These are phyloP conservation scores for Lordiphosa stackelbergi DNA, from an alignment of 1,140 invertebrate genomes.

Conservation along the genomic window DNA sequence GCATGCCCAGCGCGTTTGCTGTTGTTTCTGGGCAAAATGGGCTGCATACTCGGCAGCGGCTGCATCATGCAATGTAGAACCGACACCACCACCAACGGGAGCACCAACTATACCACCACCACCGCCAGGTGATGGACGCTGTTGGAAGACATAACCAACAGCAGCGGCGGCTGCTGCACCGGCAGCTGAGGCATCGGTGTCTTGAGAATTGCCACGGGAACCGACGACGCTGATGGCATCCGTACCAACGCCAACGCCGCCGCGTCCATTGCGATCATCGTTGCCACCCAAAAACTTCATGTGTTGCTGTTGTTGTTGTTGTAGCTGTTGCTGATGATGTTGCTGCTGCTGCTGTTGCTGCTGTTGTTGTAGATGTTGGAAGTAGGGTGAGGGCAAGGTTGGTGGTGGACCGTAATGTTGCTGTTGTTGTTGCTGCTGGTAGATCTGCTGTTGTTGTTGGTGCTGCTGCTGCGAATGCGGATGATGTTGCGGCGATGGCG, in stretches of 20 bases:
- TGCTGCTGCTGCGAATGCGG: constrained; percentile 17
- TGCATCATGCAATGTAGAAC: constrained; percentile 58
- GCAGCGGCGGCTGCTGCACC: constrained; percentile 66
- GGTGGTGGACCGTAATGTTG: constrained; percentile 49
- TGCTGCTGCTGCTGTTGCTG: constrained; percentile 28
- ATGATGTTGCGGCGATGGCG: constrained; percentile 23
- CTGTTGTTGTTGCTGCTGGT: constrained; percentile 26
- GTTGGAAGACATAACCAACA: constrained; percentile 72
- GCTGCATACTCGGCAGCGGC: constrained; percentile 71
- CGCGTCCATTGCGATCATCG: constrained; percentile 75
- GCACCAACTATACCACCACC: constrained; percentile 35
- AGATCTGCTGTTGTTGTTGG: constrained; percentile 19
- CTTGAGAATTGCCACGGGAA: constrained; percentile 42
- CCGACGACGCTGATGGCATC: constrained; percentile 44
- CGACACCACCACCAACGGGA: constrained; percentile 29
- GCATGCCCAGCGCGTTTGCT: constrained; percentile 72
- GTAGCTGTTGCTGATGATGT: constrained; percentile 25
- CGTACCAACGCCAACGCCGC: constrained; percentile 57
- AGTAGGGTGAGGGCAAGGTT: constrained; percentile 22
- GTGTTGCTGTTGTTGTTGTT: constrained; percentile 54
- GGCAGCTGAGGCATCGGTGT: constrained; percentile 58
- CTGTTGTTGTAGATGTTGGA: constrained; percentile 41
- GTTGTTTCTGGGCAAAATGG: constrained; percentile 72
- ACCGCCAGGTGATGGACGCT: constrained; percentile 60
- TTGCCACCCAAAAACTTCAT: constrained; percentile 76